Base-by-base conservation (phyloP, 2,797 vertebrate genomes). In the Rachycentron canadum region DNA sequence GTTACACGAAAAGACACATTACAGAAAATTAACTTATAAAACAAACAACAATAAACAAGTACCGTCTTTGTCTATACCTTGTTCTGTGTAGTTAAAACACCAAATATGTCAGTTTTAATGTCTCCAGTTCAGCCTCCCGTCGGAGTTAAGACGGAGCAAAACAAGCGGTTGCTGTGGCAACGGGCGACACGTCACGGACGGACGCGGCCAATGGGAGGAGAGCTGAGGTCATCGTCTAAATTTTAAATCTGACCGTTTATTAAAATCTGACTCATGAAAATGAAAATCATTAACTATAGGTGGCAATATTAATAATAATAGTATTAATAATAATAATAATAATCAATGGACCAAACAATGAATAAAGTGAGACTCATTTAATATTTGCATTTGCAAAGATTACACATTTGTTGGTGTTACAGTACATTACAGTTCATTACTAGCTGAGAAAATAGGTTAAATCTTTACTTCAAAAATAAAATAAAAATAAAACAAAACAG, bases 121-220 rank as follows among this genome's bases (percentile, higher is more conserved):
- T 21, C 30, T 10, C 34, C 52, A 26, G 5, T 13, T 40, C 45
- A 26, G 3, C 16, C 0, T 1, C 56, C 17, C 5, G 2, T 49
- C 3, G 36, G 1, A 43, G 41, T 28, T 3, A 7, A 21, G 4
- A 2, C 5, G 69, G 56, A 85, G 10, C 65, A 0, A 76, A 92
- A 92, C 90, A 92, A 76, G 84, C 0, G 21, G 92, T 93, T 86
- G 55, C 90, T 50, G 25, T 69, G 66, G 73, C 71, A 86, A 93
- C 88, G 5, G 2, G 4, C 10, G 19, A 25, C 32, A 59, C 58
- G 40, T 14, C 17, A 36, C 2, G 1, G 14, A 26, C 25, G 21
- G 50, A 57, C 0, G 7, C 32, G 13, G 32, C 7, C 43, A 21
- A 41, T 45, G 43, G 7, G 32, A 32, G 7, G 3, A 32, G 32